Evolutionary conservation across 2,888 invertebrate genomes (phyloP).

Genomic region (Papilio gigon): DNA sequence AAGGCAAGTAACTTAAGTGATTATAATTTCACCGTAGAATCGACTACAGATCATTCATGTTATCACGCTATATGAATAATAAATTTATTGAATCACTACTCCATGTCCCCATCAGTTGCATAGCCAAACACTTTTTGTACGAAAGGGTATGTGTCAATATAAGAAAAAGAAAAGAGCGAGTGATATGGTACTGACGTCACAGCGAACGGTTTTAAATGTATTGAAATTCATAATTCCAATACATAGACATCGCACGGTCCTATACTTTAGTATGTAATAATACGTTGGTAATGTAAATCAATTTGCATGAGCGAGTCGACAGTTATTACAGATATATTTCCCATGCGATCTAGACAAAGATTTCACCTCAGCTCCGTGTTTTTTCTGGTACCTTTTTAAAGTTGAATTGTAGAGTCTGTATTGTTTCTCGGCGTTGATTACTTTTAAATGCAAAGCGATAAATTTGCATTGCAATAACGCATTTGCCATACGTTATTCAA

Average conservation of each 20-base stretch:
- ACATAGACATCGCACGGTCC: neutral
- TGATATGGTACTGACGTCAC: neutral
- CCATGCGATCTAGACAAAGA: constrained; percentile 33
- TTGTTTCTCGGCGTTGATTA: constrained; percentile 29
- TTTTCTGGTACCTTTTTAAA: constrained; percentile 25
- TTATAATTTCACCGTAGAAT: too few relatives aligned
- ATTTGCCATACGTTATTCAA: constrained; percentile 20
- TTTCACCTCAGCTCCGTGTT: constrained; percentile 19
- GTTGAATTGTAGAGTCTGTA: constrained; percentile 13
- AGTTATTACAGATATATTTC: constrained; percentile 34
- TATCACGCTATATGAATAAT: too few relatives aligned
- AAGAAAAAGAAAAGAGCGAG: neutral
- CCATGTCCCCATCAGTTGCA: neutral
- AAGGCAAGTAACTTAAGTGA: too few relatives aligned
- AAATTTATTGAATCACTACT: neutral
- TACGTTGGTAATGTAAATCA: constrained; percentile 28
- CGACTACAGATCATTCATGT: too few relatives aligned
- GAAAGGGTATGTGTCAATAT: neutral
- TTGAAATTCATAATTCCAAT: neutral
- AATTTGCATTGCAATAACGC: constrained; percentile 30
- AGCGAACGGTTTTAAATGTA: neutral
- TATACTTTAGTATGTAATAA: constrained; percentile 1
- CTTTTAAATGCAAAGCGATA: constrained; percentile 34
- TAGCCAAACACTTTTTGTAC: neutral
- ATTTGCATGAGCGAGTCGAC: constrained; percentile 31